phyloP scores from a whole-genome alignment of 2,797 vertebrate genomes.

The Miichthys miiuy region DNA sequence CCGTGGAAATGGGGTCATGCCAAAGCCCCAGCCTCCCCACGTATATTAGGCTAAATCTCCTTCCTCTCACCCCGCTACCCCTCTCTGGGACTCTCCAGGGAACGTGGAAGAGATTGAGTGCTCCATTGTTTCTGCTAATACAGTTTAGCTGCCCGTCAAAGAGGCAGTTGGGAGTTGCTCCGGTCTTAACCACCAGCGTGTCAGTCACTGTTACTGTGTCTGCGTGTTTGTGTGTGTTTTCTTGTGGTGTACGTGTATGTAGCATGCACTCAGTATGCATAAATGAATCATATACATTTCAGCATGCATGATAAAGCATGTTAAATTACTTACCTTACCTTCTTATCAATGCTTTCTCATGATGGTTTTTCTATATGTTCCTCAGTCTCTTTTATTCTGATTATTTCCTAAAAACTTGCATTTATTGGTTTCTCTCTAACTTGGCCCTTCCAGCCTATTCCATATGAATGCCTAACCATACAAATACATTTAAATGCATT shows the following conservation, averaged over 20 bases:
- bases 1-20: conserved; percentile 66
- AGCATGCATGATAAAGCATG: neutral
- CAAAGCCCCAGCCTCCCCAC: conserved; percentile 52
- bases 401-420: conserved; percentile 28
- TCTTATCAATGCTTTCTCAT: conserved; percentile 25
- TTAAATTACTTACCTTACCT: neutral
- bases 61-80: conserved; percentile 63
- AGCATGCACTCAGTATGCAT: neutral
- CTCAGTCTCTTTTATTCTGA: conserved; percentile 17
- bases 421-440: conserved; percentile 25
- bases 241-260: neutral
- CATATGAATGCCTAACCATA: conserved; percentile 53
- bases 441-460: neutral
- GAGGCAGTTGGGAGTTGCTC: conserved; percentile 63
- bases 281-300: neutral
- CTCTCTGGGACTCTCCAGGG: conserved; percentile 61
- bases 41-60: conserved; percentile 71
- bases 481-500: conserved; percentile 75
- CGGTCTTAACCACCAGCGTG: conserved; percentile 53
- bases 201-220: conserved; percentile 41
- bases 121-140: conserved; percentile 82
- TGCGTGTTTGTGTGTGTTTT: neutral
- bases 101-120: conserved; percentile 75
- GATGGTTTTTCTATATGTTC: neutral
- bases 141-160: conserved; percentile 80